Base-by-base conservation (phyloP, 2,888 invertebrate species). In the Melanophora roralis region DNA sequence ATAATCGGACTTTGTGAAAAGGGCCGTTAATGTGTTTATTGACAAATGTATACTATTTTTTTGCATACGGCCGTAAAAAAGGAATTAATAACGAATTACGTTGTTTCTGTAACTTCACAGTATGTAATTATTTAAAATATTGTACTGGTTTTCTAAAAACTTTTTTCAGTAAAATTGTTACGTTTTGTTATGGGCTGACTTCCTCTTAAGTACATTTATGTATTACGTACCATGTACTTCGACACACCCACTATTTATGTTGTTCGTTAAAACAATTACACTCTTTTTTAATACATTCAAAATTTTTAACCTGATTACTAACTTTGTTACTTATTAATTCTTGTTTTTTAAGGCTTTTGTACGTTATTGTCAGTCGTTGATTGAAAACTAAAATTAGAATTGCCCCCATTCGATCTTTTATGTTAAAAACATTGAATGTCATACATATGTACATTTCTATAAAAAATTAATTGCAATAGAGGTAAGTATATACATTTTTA, bases 361-460 rank as follows among this genome's bases (percentile, higher is more conserved):
- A 67, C 67, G 72, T 62, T 72, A 40, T 72, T 62, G 62, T 62
- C 72, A 55, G 6, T 47, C 27, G 86, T 85, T 86, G 85, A 86
- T 85, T 84, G 84, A 84, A 86, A 88, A 89, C 89, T 89, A 88
- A 86, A 83, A 85, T 86, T 85, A 86, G 88, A 86, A 88, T 83
- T 83, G 86, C 85, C 84, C 84, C 83, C 83, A 83, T 83, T 83
- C 86, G 86, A 86, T 88, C 88, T 89, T 89, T 88, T 89, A 89
- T 89, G 87, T 85, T 87, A 85, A 86, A 64, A 85, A 84, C 84
- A 85, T 84, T 86, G 87, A 88, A 88, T 86, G 86, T 85, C 86
- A 86, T 83, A 85, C 49, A 73, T n/a, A n/a, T n/a, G n/a, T n/a
- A n/a, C n/a, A 57, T 62, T 68, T 40, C 74, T 78, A 72, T n/a